Evolutionary conservation across 92 coral and sea anemone species (phyloP), one percentile per base, ranked within the genome.

Genomic region (Phenganax marumi): DNA sequence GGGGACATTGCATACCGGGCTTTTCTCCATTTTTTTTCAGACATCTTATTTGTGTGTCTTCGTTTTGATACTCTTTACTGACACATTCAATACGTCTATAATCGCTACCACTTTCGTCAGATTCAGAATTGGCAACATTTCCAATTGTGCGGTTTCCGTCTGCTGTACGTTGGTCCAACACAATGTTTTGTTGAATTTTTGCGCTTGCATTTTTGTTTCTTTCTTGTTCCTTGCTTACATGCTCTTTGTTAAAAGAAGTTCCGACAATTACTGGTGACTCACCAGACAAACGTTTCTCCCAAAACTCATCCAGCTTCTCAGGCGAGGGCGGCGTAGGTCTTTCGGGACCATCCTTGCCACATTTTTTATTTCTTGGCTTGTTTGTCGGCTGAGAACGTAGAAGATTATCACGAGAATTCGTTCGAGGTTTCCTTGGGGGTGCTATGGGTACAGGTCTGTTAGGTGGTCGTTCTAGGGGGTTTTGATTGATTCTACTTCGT

Each of bases 371-470:
- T 9, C 72, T 18, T 23, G 72, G 72, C 72, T 3, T 0, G 23
- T 66, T 66, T 19, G 17, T 66, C 14, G 72, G 72, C 8, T 49
- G 72, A 66, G 72, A n/a, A 33, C 72, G 72, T 9, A 12, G 49
- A n/a, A 3, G 49, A n/a, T 66, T 66, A 63, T 51, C 79, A 74
- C 48, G 7, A 13, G 63, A 52, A 51, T 25, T 25, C 52, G 46
- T 22, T 4, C 79, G 63, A 7, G 63, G 68, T 57, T 77, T 77
- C 48, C 81, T 24, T 10, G 81, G 81, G 11, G 81, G 68, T 17
- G 81, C 69, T 24, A 77, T 60, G 46, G 81, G 81, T 1, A 77
- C 68, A 25, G 81, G 81, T 57, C 81, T 77, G 19, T 8, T 57
- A 53, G 81, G 69, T 6, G 81, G 81, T 13, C n/a, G 70, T 53